These are phyloP conservation scores for Drosophila demipolita DNA, from an alignment of 2,888 invertebrate species.

Conservation along the genomic window DNA sequence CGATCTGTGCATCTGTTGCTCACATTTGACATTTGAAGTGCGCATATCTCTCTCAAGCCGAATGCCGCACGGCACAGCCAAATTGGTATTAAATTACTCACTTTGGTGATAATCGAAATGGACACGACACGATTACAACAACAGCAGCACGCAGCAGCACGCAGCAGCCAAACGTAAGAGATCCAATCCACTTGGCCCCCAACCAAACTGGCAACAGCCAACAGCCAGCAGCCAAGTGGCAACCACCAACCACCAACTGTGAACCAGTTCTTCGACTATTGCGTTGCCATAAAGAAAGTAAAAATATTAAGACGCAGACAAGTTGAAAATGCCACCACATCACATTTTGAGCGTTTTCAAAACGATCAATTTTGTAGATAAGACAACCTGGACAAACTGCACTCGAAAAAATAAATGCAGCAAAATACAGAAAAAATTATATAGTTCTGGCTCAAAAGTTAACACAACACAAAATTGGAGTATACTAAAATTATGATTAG, in stretches of 20 bases:
- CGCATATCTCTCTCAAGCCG: conserved; percentile 77
- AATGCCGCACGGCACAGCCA: conserved; percentile 73
- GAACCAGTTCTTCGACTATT: conserved; percentile 69
- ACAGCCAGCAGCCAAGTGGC: conserved; percentile 6
- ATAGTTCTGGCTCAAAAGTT: background rate
- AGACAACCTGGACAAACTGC: conserved; percentile 41
- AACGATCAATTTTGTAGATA: conserved; percentile 83
- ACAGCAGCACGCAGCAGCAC: conserved; percentile 42
- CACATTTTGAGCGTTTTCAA: conserved; percentile 82
- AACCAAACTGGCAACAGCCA: background rate
- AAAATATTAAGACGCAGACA: conserved; percentile 83
- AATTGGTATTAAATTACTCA: conserved; percentile 81
- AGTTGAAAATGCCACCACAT: conserved; percentile 84
- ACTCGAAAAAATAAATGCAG: background rate
- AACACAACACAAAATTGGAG: background rate
- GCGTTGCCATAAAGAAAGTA: conserved; percentile 73
- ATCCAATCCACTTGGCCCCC: conserved; percentile 5
- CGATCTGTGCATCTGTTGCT: conserved; percentile 67
- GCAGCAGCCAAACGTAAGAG: conserved; percentile 10
- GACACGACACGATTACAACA: conserved; percentile 79
- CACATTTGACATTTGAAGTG: conserved; percentile 81
- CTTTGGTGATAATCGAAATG: conserved; percentile 80
- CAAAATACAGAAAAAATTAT: background rate
- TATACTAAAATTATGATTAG: background rate
- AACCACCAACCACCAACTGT: conserved; percentile 34